Evolutionary conservation across 2,888 invertebrate genomes (phyloP).

Genomic region (Reticulitermes lucifugus): DNA sequence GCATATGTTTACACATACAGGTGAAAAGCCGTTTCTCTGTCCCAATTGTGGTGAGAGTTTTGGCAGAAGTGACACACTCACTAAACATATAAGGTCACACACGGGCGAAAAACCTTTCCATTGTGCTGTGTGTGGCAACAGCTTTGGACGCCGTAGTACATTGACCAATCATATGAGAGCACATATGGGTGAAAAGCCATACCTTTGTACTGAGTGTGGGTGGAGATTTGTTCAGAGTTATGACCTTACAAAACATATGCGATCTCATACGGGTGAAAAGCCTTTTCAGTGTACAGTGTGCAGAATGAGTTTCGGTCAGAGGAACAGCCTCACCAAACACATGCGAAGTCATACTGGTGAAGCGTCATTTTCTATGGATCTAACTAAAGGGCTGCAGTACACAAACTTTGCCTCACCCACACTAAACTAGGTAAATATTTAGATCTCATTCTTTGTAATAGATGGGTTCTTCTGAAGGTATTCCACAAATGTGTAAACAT

Average conservation of each 20-base stretch:
- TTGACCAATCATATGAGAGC: slow-evolving; percentile 62
- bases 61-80: slow-evolving; percentile 27
- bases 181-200: slow-evolving; percentile 62
- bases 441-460: too few relatives aligned
- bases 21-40: slow-evolving; percentile 44
- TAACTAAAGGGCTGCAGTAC: slow-evolving; percentile 7
- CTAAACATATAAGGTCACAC: slow-evolving; percentile 38
- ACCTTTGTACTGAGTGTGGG: slow-evolving; percentile 60
- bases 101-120: slow-evolving; percentile 41
- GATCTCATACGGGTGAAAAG: slow-evolving; percentile 56
- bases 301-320: slow-evolving; percentile 35
- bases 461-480: too few relatives aligned
- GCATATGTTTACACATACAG: slow-evolving; percentile 40
- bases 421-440: background rate
- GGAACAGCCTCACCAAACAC: slow-evolving; percentile 37
- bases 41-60: slow-evolving; percentile 38
- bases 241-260: slow-evolving; percentile 56
- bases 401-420: background rate
- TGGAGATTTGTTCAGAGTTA: slow-evolving; percentile 62
- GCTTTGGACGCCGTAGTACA: slow-evolving; percentile 59
- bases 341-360: slow-evolving; percentile 25
- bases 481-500: too few relatives aligned
- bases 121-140: slow-evolving; percentile 58
- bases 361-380: background rate
- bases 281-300: slow-evolving; percentile 36